Percentiles rank a stretch among this genome's conserved stretches.
Evolutionary conservation across 2,113 vertebrate species (phyloP).

Genomic region (Cygnus atratus): DNA sequence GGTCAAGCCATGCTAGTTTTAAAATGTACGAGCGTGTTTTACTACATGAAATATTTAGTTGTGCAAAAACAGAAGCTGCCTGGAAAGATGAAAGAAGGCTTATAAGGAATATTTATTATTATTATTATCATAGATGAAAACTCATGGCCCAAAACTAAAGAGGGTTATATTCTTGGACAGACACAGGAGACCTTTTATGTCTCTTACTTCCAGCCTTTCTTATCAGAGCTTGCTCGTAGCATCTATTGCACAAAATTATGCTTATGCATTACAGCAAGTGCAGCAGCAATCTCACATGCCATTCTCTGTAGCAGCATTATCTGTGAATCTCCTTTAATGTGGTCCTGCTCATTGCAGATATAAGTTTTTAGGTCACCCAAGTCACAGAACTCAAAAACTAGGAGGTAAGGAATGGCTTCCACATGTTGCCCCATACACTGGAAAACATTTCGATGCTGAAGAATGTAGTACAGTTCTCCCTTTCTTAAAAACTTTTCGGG

Average conservation of each 20-base stretch:
- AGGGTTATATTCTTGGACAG: neutral
- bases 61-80: neutral
- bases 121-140: neutral
- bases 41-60: neutral
- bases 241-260: constrained; percentile 89
- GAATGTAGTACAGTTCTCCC: too few relatives aligned
- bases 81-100: neutral
- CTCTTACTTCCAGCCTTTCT: neutral
- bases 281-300: constrained; percentile 94
- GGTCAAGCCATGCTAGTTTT: neutral
- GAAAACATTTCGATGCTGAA: too few relatives aligned
- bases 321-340: constrained; percentile 83
- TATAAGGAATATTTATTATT: neutral
- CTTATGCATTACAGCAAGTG: constrained; percentile 93
- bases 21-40: neutral
- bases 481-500: too few relatives aligned
- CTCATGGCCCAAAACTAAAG: neutral
- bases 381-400: too few relatives aligned
- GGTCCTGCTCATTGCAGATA: constrained; percentile 86
- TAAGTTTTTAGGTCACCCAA: constrained; percentile 91
- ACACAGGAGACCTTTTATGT: neutral
- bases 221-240: neutral
- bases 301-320: constrained; percentile 90
- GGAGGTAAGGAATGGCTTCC: too few relatives aligned
- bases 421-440: too few relatives aligned